Evolutionary conservation across 1,140 invertebrate genomes (phyloP), one percentile per base, ranked within the genome.

Genomic region (Ptiloglossa arizonensis): DNA sequence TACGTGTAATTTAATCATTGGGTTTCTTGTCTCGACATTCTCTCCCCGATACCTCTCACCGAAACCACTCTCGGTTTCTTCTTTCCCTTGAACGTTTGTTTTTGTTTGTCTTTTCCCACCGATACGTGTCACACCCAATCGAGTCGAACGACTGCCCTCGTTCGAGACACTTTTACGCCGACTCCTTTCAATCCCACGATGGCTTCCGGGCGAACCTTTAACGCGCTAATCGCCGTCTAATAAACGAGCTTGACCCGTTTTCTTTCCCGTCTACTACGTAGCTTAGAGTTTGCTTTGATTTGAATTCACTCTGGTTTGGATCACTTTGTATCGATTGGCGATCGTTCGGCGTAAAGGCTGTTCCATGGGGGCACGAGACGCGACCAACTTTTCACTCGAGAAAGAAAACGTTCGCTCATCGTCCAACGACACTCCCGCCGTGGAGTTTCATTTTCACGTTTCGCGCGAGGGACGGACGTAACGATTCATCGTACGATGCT

Each of bases 21-120:
- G 62, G 59, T 79, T 87, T 84, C 60, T 84, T 84, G 72, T 82
- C 81, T 84, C 79, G 84, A 68, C 67, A 81, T 81, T 79, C 71
- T 81, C 78, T 79, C 79, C 84, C 81, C 76, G 62, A 83, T 62
- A 78, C 73, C 81, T 78, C 59, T 75, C 74, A 85, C 72, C 41
- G 54, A 5, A 17, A 70, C 38, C 38, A 76, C 64, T n/a, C 60
- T 79, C 67, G 50, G 63, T 57, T 85, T 48, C 57, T 69, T 62
- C 35, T 62, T n/a, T 72, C 17, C 41, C 68, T 41, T 32, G 4
- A 41, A 52, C 24, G 44, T 77, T 74, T 79, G 17, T 70, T 64
- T 67, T 24, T 71, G 15, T 50, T 46, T 72, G 11, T 64, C 60
- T 38, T 52, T 38, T 24, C n/a, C 24, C 32, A 44, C 19, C 48